A percentile compares a stretch with the other conserved stretches of the same genome.
Evolutionary conservation across 1,140 invertebrate genomes (phyloP).

Genomic region (Ruditapes philippinarum): DNA sequence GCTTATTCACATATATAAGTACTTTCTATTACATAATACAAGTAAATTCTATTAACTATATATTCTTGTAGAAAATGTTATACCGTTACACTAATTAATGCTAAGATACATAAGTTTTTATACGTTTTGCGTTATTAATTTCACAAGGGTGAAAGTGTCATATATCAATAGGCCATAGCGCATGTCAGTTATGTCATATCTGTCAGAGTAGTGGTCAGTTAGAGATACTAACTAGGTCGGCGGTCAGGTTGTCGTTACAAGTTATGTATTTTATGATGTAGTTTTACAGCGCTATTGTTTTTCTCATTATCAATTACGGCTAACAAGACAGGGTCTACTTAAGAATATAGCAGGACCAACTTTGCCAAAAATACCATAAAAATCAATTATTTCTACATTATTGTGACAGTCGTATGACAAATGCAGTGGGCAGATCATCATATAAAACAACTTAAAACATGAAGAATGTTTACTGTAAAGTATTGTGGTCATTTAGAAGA

Average conservation of each 20-base stretch:
- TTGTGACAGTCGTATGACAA: conserved; percentile 22
- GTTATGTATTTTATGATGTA: conserved; percentile 46
- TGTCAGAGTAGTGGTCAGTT: not conserved
- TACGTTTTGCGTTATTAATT: conserved; percentile 13
- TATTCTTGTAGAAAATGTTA: too few relatives aligned
- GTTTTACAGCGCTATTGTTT: conserved; percentile 1
- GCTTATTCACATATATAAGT: too few relatives aligned
- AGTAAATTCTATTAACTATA: too few relatives aligned
- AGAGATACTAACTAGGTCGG: conserved; percentile 20
- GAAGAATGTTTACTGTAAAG: not conserved
- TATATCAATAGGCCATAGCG: not conserved
- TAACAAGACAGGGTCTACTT: not conserved
- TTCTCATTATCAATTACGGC: conserved; percentile 24
- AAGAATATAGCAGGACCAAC: not conserved
- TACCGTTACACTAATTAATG: too few relatives aligned
- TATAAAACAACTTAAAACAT: not conserved
- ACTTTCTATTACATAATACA: too few relatives aligned
- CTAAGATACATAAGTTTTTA: not conserved
- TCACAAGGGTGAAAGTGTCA: not conserved
- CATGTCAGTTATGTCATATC: conserved; percentile 45
- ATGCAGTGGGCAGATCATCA: conserved; percentile 12
- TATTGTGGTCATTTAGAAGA: conserved; percentile 18
- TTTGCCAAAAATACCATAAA: conserved; percentile 44
- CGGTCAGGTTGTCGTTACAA: conserved; percentile 25
- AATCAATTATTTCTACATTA: conserved; percentile 54